Evolutionary conservation across 2,797 vertebrate genomes (phyloP).

Genomic region (Artibeus jamaicensis): DNA sequence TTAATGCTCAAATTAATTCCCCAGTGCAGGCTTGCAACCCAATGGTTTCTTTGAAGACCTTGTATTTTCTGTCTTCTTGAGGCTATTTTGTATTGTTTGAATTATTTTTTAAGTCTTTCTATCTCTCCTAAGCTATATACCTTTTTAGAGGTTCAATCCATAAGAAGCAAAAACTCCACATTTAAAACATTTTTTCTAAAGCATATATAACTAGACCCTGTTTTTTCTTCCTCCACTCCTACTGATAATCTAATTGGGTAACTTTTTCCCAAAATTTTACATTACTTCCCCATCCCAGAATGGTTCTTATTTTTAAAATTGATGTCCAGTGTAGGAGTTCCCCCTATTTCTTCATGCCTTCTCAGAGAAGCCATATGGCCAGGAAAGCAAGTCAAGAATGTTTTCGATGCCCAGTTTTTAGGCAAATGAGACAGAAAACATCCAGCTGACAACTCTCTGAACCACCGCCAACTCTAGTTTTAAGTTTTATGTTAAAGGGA

Average conservation of each 20-base stretch:
- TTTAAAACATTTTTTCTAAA: conserved; percentile 11
- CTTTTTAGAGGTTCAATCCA: background rate
- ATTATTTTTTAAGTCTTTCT: conserved; percentile 20
- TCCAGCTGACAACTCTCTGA: background rate
- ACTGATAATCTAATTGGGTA: conserved; percentile 40
- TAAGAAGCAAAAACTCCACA: background rate
- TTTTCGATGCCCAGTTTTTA: background rate
- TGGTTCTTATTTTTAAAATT: conserved; percentile 24
- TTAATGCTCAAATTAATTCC: no score
- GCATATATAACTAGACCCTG: conserved; percentile 4
- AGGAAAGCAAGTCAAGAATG: conserved; percentile 16
- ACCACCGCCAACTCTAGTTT: background rate
- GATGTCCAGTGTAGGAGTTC: conserved; percentile 48
- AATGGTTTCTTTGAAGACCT: background rate
- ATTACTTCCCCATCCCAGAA: conserved; percentile 22
- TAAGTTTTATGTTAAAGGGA: conserved; percentile 25
- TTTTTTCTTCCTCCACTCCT: conserved; percentile 34
- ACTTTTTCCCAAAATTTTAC: conserved; percentile 13
- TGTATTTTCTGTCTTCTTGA: background rate
- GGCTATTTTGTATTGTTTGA: background rate
- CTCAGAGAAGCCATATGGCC: conserved; percentile 51
- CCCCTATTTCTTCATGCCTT: conserved; percentile 9
- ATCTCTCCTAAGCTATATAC: background rate
- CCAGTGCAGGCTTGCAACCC: background rate
- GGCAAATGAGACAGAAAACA: background rate